Evolutionary conservation across 2,113 vertebrate species (phyloP), one percentile per base, ranked within the genome.

Genomic region (Piaya cayana): DNA sequence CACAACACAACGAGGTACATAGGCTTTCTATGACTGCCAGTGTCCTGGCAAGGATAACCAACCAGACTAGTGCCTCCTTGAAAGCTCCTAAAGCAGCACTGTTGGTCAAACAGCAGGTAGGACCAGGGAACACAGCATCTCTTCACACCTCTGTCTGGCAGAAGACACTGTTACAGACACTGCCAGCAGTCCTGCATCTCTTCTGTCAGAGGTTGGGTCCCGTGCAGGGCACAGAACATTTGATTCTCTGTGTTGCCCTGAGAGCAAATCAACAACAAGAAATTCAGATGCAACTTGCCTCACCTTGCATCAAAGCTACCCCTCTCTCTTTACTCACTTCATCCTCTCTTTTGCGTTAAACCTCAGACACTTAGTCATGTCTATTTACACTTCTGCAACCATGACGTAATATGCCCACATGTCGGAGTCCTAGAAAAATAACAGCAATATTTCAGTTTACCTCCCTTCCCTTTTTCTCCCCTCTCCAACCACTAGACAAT

Each of bases 361-460:
- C 90, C 88, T 95, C 93, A 88, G 45, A 13, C 94, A 89, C 93
- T 91, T 94, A 96, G 70, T 95, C 95, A 90, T 36, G 30, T 49
- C 74, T 69, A 68, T 68, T 85, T 20, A 59, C 65, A 58, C 67
- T 65, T 60, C 21, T 74, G 59, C 65, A 92, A 42, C 95, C 88
- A 18, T 94, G 92, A 94, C 26, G 82, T 62, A 85, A 90, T 15
- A 53, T 42, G 27, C 26, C 37, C 19, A 19, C 32, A n/a, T 2
- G 3, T 56, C n/a, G 13, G 58, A 68, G 37, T 34, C 32, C 37
- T 19, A 52, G 77, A 63, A 77, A 75, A 85, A 52, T 50, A 75
- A 59, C 3, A 89, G n/a, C 19, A 64, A 49, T 49, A 64, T 37
- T 65, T 52, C n/a, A 26, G 11, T 80, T 45, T 78, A n/a, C 23